Conservation (phyloP, 2,797 vertebrate genomes). For the Melopsittacus undulatus region DNA sequence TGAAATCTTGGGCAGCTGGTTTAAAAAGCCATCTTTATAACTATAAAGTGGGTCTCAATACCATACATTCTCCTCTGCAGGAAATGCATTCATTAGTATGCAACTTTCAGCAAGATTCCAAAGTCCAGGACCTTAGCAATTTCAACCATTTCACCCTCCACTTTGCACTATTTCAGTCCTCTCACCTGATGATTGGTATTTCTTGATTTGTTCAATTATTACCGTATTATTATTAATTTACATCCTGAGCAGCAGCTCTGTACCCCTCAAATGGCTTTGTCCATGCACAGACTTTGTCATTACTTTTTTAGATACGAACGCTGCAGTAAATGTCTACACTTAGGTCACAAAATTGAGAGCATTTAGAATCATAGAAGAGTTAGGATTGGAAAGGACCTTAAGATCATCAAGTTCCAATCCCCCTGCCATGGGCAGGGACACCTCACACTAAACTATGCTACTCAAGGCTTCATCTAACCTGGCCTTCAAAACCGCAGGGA, state of each 20-base stretch:
- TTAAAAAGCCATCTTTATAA: neutral
- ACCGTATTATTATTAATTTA: neutral
- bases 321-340: neutral
- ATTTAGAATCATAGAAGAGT: neutral
- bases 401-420: neutral
- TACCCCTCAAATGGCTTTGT: neutral
- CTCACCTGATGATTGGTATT: neutral
- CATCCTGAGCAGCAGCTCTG: neutral
- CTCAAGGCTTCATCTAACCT: too few species aligned
- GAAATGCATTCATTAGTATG: neutral
- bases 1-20: neutral
- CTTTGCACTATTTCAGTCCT: neutral
- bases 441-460: too few species aligned
- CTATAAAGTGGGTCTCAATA: neutral
- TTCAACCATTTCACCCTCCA: neutral
- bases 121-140: neutral
- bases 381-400: neutral
- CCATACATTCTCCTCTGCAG: neutral
- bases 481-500: too few species aligned
- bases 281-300: neutral
- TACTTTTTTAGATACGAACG: neutral
- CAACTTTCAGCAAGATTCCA: neutral
- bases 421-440: neutral
- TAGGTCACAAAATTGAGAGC: neutral
- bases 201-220: neutral